A percentile compares a stretch with the other conserved stretches of the same genome.
phyloP scores from a whole-genome alignment of 1,140 invertebrate genomes.

The Holcopasites calliopsidis region DNA sequence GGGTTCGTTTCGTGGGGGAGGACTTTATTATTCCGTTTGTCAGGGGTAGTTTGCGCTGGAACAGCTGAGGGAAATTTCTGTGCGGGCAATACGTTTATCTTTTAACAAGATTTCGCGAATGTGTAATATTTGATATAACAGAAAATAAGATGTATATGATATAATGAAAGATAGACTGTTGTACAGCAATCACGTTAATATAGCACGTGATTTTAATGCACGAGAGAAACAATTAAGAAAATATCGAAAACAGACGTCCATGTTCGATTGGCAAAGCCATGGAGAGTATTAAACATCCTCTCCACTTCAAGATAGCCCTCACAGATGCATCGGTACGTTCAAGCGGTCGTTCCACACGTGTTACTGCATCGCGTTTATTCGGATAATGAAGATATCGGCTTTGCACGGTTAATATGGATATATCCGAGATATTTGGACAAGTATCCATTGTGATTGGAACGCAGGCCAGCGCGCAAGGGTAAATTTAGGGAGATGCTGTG shows the following conservation, averaged over 20 bases:
- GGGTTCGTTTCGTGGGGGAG: no score
- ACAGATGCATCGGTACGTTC: slow-evolving; percentile 1
- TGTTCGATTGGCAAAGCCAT: not conserved
- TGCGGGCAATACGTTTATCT: no score
- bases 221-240: no score
- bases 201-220: no score
- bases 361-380: slow-evolving; percentile 17
- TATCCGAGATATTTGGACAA: slow-evolving; percentile 33
- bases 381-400: slow-evolving; percentile 42
- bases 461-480: not conserved
- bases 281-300: not conserved
- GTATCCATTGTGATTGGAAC: slow-evolving; percentile 21
- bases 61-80: no score
- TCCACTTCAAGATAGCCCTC: slow-evolving; percentile 5
- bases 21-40: not conserved
- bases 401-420: slow-evolving; percentile 36
- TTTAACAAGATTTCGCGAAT: no score
- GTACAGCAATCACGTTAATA: no score
- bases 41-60: no score
- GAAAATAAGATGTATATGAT: no score
- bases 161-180: no score
- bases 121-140: no score
- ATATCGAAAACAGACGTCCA: no score
- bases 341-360: not conserved
- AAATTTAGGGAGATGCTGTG: slow-evolving; percentile 16